Evolutionary conservation across 1,140 invertebrate genomes (phyloP), one percentile per base, ranked within the genome.

Genomic region (Papilio machaon): DNA sequence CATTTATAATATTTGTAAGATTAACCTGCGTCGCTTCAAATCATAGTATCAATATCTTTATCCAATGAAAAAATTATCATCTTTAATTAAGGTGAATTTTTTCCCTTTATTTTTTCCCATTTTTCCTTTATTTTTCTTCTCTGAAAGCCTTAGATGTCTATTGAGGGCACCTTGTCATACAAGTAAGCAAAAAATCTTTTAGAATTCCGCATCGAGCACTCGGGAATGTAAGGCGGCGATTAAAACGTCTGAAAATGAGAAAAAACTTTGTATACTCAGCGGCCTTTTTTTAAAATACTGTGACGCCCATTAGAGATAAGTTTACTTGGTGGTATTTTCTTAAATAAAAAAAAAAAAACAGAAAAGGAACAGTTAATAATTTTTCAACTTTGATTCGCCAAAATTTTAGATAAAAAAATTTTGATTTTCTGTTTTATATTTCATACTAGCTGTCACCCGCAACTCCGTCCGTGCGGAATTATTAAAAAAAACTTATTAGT

Each of bases 211-310:
- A 67, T 30, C 60, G 58, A 19, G 60, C 60, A 67, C 60, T 67
- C 60, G 15, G 60, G 11, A 67, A 67, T 67, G 60, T 67, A 67
- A 67, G 60, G 60, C 60, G 19, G 23, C 60, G 60, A 67, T 67
- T 67, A 67, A 67, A 67, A 67, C 60, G 60, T 67, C 30, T 67
- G 60, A 67, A 67, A 67, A 67, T 67, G 60, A 67, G 11, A 60
- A 60, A 60, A 60, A 60, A 67, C 3, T 30, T 67, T 30, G 60
- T 67, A 13, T 35, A 67, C 54, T 17, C 23, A 30, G 19, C 30
- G 30, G 60, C 60, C 60, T 30, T n/a, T 17, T 58, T 67, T 67
- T 13, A 67, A 11, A 67, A 30, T 35, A 64, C 60, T 30, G 58
- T 60, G 60, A 30, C 60, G 60, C 23, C 60, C 11, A 35, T 67